Conservation (phyloP, 2,888 invertebrate genomes). For the Octonoba sinensis region DNA sequence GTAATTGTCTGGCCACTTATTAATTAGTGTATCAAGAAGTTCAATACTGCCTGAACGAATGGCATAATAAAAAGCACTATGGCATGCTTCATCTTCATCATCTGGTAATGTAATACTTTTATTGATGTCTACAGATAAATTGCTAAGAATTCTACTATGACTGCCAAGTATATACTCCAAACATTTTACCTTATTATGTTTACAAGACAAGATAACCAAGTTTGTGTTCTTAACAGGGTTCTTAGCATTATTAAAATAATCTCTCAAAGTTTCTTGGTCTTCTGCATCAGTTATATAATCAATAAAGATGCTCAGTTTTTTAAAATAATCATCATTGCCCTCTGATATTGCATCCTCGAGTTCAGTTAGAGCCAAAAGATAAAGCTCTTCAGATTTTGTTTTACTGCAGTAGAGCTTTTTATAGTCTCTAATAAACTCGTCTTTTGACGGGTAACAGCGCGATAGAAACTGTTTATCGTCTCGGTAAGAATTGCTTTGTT, state of each 20-base stretch:
- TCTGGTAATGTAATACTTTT: neutral
- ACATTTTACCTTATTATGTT: neutral
- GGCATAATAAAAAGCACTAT: constrained; percentile 42
- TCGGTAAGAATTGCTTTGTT: no score
- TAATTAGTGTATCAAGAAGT: constrained; percentile 4
- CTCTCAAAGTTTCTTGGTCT: neutral
- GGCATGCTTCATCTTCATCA: constrained; percentile 7
- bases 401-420: neutral
- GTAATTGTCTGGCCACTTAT: constrained; percentile 20
- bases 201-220: constrained; percentile 18
- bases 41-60: constrained; percentile 9
- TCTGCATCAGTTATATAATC: neutral
- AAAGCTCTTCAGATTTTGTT: neutral
- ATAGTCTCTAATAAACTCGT: neutral
- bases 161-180: constrained; percentile 6
- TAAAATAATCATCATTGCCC: neutral
- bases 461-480: no score
- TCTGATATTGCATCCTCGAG: neutral
- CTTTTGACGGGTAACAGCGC: neutral
- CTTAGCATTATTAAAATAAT: neutral
- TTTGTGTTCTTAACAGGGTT: constrained; percentile 28
- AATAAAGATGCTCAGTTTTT: neutral
- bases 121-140: constrained; percentile 5
- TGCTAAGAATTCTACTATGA: neutral
- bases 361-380: neutral